Percentiles rank a stretch among this genome's conserved stretches.
These are phyloP conservation scores for Dascyllus trimaculatus DNA, from an alignment of 2,113 vertebrate genomes.

Conservation along the genomic window DNA sequence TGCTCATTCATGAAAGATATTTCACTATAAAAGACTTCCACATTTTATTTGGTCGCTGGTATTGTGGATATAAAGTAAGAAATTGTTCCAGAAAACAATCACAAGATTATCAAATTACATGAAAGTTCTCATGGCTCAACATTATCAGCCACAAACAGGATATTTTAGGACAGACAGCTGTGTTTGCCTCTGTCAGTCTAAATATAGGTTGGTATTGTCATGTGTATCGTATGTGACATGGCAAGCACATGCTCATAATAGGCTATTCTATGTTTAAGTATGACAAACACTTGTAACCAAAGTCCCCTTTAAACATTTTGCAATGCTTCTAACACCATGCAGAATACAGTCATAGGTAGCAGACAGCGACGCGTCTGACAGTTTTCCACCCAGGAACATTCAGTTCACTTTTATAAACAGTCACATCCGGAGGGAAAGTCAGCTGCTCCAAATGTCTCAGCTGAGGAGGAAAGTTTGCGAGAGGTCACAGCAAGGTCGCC, in stretches of 20 bases:
- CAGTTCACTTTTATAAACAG: slow-evolving; percentile 52
- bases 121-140: not conserved
- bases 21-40: not conserved
- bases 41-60: slow-evolving; percentile 28
- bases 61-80: slow-evolving; percentile 5
- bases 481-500: slow-evolving; percentile 41
- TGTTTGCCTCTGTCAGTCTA: not conserved
- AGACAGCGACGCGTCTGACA: slow-evolving; percentile 1
- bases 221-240: not conserved
- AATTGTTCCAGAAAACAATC: slow-evolving; percentile 5
- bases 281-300: slow-evolving; percentile 43
- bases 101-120: not conserved
- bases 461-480: slow-evolving; percentile 34
- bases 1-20: not conserved
- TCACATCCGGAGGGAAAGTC: slow-evolving; percentile 40
- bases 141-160: not conserved
- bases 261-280: not conserved
- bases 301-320: slow-evolving; percentile 5
- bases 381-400: slow-evolving; percentile 47
- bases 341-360: slow-evolving; percentile 2
- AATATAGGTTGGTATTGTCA: not conserved
- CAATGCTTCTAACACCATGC: slow-evolving; percentile 6
- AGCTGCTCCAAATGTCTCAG: slow-evolving; percentile 45
- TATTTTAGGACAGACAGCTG: not conserved
- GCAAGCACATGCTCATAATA: slow-evolving; percentile 5